phyloP scores from a whole-genome alignment of 2,888 invertebrate species.

The Pomacea canaliculata region DNA sequence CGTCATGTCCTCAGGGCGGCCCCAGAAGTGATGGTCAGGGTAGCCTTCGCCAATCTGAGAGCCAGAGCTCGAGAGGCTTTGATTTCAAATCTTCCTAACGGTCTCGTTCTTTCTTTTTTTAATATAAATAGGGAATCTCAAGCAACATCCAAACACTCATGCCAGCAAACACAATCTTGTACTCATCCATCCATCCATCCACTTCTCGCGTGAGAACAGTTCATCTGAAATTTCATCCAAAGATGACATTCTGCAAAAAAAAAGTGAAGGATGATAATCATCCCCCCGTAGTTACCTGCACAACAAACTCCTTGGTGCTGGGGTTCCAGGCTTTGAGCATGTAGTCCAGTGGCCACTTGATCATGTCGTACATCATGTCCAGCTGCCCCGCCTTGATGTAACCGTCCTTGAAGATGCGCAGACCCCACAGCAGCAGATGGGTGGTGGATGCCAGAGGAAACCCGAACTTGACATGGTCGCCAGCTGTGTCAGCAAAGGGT shows the following conservation, averaged over 20 bases:
- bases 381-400: constrained; percentile 43
- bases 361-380: constrained; percentile 46
- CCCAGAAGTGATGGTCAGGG: constrained; percentile 3
- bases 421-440: constrained; percentile 41
- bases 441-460: constrained; percentile 48
- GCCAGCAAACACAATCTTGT: too few species aligned
- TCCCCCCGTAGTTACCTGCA: not conserved
- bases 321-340: constrained; percentile 70
- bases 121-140: too few species aligned
- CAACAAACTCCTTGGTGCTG: constrained; percentile 8
- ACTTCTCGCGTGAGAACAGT: too few species aligned
- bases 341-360: constrained; percentile 76
- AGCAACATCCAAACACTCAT: too few species aligned
- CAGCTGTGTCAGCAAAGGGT: constrained; percentile 31
- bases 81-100: too few species aligned
- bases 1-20: constrained; percentile 5
- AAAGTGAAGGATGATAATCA: too few species aligned
- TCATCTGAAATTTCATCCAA: too few species aligned
- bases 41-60: not conserved
- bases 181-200: too few species aligned
- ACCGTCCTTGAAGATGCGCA: constrained; percentile 42
- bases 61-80: not conserved
- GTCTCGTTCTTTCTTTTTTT: too few species aligned
- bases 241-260: too few species aligned
- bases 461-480: constrained; percentile 50